phyloP scores from a whole-genome alignment of 2,113 vertebrate species.

The Parus major region DNA sequence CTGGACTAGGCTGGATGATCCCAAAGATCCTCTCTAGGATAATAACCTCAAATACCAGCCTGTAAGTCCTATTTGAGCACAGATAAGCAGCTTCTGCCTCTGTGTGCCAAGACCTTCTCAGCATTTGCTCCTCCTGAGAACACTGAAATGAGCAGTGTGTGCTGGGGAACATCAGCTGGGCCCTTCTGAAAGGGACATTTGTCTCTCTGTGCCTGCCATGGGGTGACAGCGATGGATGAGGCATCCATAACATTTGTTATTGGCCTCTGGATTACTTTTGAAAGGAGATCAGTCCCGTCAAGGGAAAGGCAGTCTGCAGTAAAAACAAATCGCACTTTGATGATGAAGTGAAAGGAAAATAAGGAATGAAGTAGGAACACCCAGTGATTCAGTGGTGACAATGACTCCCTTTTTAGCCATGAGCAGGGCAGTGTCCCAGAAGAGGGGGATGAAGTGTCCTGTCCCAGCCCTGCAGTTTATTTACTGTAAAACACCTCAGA shows the following conservation, averaged over 20 bases:
- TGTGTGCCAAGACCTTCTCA: neutral
- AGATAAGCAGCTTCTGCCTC: neutral
- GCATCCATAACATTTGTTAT: neutral
- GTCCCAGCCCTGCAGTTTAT: neutral
- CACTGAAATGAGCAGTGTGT: neutral
- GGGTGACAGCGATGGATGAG: neutral
- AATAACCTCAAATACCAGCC: neutral
- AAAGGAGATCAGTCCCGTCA: neutral
- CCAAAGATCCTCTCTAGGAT: neutral
- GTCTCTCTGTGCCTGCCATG: neutral
- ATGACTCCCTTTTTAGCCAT: neutral
- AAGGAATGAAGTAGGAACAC: neutral
- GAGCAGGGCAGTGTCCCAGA: neutral
- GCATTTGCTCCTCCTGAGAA: neutral
- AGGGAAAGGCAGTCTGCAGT: neutral
- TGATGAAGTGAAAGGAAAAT: constrained; percentile 3
- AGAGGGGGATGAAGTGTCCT: neutral
- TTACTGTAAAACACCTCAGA: neutral
- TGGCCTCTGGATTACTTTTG: neutral
- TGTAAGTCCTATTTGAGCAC: neutral
- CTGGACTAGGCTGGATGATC: neutral
- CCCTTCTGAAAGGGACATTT: neutral
- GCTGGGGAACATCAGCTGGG: neutral
- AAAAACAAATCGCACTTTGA: constrained; percentile 32
- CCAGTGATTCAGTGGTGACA: neutral